Conservation (phyloP, 2,113 vertebrate genomes). For the Pachycephala philippinensis region DNA sequence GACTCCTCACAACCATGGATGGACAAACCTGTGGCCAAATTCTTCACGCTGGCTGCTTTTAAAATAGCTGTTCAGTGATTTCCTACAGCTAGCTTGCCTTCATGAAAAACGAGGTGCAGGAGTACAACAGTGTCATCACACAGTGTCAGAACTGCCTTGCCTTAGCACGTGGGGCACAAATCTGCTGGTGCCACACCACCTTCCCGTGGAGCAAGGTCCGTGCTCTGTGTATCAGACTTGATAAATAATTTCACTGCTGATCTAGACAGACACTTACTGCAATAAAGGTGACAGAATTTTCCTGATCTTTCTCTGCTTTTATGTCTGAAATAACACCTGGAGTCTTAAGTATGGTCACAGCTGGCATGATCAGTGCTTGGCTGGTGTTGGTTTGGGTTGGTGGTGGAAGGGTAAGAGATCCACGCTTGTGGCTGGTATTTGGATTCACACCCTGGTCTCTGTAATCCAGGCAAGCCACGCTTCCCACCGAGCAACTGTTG, state of each 20-base stretch:
- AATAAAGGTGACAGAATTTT: not conserved
- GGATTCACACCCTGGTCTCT: not conserved
- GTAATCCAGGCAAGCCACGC: not conserved
- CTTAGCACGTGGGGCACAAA: not conserved
- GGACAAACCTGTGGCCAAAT: not conserved
- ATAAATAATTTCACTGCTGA: not conserved
- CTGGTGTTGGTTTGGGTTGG: not conserved
- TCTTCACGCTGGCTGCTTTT: not conserved
- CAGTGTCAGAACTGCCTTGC: not conserved
- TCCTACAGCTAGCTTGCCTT: not conserved
- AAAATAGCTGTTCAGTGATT: not conserved
- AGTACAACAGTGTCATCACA: not conserved
- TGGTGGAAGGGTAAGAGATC: not conserved
- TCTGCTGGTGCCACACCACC: not conserved
- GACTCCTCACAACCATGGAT: not conserved
- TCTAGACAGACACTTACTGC: not conserved
- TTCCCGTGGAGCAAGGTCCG: rapidly evolving
- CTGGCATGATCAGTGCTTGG: not conserved
- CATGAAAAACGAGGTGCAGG: rapidly evolving
- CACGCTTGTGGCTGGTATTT: not conserved
- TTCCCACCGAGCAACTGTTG: not conserved
- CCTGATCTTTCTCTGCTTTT: not conserved
- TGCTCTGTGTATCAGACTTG: not conserved
- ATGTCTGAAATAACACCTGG: not conserved
- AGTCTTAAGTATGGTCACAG: not conserved